Conservation (phyloP, 2,888 invertebrate genomes). For the Macrophya alboannulata region DNA sequence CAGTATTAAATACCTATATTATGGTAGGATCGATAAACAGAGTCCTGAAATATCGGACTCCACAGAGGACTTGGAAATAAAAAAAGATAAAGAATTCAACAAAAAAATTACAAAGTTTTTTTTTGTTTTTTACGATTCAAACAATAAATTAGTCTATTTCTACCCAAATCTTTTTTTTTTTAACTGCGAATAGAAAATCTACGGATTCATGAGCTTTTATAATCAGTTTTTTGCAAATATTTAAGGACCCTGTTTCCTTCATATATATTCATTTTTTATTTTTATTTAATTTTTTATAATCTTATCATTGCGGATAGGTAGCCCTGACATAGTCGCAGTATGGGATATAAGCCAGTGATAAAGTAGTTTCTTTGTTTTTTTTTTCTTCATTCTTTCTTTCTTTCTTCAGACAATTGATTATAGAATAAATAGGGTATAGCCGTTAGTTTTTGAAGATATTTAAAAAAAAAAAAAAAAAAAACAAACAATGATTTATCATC, state of each 20-base stretch:
- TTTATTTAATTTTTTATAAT: neutral
- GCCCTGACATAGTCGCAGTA: conserved; percentile 7
- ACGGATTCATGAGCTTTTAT: neutral
- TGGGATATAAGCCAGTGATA: conserved; percentile 41
- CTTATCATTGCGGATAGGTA: neutral
- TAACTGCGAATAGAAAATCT: neutral
- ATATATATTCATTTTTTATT: neutral
- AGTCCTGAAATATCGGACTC: conserved; percentile 19
- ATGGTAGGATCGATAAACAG: conserved; percentile 16
- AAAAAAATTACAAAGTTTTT: neutral
- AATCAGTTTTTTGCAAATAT: neutral
- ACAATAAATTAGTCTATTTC: neutral
- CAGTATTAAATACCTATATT: neutral
- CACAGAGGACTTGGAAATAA: neutral
- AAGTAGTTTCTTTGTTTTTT: neutral
- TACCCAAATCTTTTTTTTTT: neutral
- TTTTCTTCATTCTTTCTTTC: neutral
- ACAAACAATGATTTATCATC: neutral
- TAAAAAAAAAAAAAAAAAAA: neutral
- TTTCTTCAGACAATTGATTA: conserved; percentile 1
- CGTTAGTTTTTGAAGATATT: conserved; percentile 16
- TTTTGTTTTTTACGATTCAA: neutral
- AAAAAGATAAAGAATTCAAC: neutral
- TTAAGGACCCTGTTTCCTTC: conserved; percentile 27
- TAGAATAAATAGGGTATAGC: neutral